Conservation (phyloP, 1,140 invertebrate genomes). For the Drosophila navojoa region DNA sequence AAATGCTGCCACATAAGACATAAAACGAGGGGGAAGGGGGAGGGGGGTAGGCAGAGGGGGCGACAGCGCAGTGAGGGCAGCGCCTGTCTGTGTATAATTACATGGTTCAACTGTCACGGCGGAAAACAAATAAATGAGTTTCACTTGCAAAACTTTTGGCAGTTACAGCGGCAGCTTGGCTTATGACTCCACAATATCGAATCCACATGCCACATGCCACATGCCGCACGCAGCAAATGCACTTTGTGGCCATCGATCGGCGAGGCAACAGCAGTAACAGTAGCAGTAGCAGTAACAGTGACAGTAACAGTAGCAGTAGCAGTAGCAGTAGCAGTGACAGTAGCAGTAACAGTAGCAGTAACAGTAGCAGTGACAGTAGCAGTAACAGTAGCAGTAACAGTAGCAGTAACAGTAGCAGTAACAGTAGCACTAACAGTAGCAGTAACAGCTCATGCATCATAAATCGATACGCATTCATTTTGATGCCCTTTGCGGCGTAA, state of each 20-base stretch:
- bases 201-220: slow-evolving; percentile 14
- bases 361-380: background rate
- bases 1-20: background rate
- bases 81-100: slow-evolving; percentile 78
- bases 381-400: slow-evolving; percentile 1
- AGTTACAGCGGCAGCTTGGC: slow-evolving; percentile 20
- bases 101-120: slow-evolving; percentile 78
- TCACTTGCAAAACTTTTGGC: slow-evolving; percentile 62
- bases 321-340: background rate
- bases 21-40: background rate
- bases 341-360: no score
- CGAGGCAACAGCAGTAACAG: background rate
- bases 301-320: background rate
- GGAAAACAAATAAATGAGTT: slow-evolving; percentile 81
- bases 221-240: slow-evolving; percentile 19
- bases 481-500: slow-evolving; percentile 19
- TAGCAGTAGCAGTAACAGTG: background rate
- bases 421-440: no score
- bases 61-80: background rate
- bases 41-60: background rate
- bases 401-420: background rate
- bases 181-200: slow-evolving; percentile 12
- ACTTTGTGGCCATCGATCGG: slow-evolving; percentile 56
- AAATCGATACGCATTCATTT: slow-evolving; percentile 48
- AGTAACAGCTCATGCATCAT: slow-evolving; percentile 39